Evolutionary conservation across 2,113 vertebrate genomes (phyloP), one percentile per base, ranked within the genome.

Genomic region (Monopterus albus): DNA sequence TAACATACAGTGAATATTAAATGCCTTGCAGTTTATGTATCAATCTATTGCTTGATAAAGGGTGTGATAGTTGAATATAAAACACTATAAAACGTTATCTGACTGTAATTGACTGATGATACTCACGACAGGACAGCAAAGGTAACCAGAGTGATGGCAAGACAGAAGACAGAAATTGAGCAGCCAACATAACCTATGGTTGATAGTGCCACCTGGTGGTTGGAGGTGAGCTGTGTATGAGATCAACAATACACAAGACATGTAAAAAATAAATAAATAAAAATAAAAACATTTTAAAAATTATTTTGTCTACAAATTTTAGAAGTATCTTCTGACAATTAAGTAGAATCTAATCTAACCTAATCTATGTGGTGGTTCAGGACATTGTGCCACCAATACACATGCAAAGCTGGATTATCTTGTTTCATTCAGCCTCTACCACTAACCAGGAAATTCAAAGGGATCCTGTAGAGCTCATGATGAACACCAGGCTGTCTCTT

Each of bases 51-150:
- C n/a, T n/a, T n/a, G n/a, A n/a, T n/a, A n/a, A n/a, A n/a, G 29
- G 8, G 29, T 31, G 29, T 31, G 29, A 31, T 6, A 7, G 5
- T 31, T 31, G 29, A 31, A 31, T 31, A 31, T 31, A 31, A 31
- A 31, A 31, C 8, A 31, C n/a, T n/a, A n/a, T n/a, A n/a, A n/a
- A n/a, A n/a, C n/a, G n/a, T 18, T n/a, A 18, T n/a, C 28, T 17
- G 12, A 40, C 46, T 23, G 13, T 13, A 8, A 39, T n/a, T 42
- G 42, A 50, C 1, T 40, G 12, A 3, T 29, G 31, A 65, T 93
- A 98, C 98, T 98, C 90, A 99, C 97, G 96, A 99, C 20, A 99
- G 88, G 47, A 97, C 76, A 0, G 96, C 97, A 56, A 99, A 98
- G 13, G 97, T 99, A 86, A 94, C 93, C 80, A 99, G 93, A 0